Conservation (phyloP, 2,113 vertebrate species). For the Zootoca vivipara region DNA sequence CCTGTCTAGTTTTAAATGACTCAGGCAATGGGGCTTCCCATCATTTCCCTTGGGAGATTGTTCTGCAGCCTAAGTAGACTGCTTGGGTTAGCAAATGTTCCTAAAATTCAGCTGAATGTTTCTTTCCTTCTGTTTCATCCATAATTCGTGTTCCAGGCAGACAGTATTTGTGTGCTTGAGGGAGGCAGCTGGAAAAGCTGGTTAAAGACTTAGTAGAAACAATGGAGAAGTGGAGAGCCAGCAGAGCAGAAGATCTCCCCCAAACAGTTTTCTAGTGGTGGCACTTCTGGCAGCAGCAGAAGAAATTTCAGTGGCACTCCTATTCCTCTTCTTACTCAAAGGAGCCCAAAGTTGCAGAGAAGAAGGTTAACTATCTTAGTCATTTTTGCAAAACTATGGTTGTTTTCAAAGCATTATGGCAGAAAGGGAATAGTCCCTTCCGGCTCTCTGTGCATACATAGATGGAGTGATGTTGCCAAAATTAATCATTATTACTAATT, state of each 20-base stretch:
- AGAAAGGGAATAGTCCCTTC: neutral
- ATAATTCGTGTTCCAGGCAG: constrained; percentile 41
- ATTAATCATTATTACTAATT: neutral
- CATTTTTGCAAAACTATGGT: neutral
- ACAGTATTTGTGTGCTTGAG: constrained; percentile 23
- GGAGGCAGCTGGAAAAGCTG: constrained; percentile 45
- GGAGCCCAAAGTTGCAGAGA: neutral
- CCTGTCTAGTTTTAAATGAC: constrained; percentile 33
- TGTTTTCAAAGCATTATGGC: neutral
- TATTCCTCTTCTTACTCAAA: neutral
- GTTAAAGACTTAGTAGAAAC: constrained; percentile 29
- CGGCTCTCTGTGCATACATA: neutral
- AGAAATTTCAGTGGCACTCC: neutral
- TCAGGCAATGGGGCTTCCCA: constrained; percentile 47
- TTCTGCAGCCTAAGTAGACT: constrained; percentile 39
- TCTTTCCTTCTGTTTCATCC: constrained; percentile 38
- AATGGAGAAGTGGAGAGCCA: neutral
- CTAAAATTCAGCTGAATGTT: constrained; percentile 50
- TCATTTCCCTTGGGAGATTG: constrained; percentile 38
- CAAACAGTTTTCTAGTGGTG: constrained; percentile 11
- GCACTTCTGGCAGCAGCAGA: neutral
- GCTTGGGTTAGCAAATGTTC: constrained; percentile 57
- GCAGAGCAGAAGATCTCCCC: constrained; percentile 7
- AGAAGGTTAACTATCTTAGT: too few species aligned
- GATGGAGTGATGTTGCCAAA: neutral